Evolutionary conservation across 1,140 invertebrate genomes (phyloP), one percentile per base, ranked within the genome.

Genomic region (Callitettix versicolor): DNA sequence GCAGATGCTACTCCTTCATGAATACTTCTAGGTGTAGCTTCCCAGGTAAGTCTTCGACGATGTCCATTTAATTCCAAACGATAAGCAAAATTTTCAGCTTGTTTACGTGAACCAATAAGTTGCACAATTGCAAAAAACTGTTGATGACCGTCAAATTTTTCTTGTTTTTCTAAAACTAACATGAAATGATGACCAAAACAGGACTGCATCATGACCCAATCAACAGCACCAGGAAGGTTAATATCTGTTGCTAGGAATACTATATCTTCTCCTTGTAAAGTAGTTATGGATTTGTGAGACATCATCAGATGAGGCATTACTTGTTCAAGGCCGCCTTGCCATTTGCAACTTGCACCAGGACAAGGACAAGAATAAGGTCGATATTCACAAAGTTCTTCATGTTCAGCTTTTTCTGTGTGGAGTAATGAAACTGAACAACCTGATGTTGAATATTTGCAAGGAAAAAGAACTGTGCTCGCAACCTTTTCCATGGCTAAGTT

Each of bases 161-260:
- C 95, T 74, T 99, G 96, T 71, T 99, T 99, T 73, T 99, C 96
- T 22, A 99, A 76, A 15, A 99, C 95, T 54, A 99, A 77, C 95
- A 99, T 99, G 69, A 99, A 99, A 72, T 98, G 90, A 68, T 97
- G 92, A 52, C 91, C 91, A 71, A 98, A 99, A 73, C 96, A 99
- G 9, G 92, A 95, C 69, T 99, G 96, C 95, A 99, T 98, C 96
- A 99, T 99, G 0, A 99, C 97, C 97, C 97, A 99, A 69, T 99
- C 97, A 1, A 99, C 97, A 53, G 96, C 97, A 55, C 97, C 97
- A 46, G 95, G 95, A 58, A 99, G 77, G 75, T 98, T 99, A 49
- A 99, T 99, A 73, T 99, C 97, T 38, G 97, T 99, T 1, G 96
- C 97, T 60, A 99, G 75, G 71, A 99, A 99, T 38, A 99, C 96